Evolutionary conservation across 2,797 vertebrate genomes (phyloP), one percentile per base, ranked within the genome.

Genomic region (Jordanella pulchra): DNA sequence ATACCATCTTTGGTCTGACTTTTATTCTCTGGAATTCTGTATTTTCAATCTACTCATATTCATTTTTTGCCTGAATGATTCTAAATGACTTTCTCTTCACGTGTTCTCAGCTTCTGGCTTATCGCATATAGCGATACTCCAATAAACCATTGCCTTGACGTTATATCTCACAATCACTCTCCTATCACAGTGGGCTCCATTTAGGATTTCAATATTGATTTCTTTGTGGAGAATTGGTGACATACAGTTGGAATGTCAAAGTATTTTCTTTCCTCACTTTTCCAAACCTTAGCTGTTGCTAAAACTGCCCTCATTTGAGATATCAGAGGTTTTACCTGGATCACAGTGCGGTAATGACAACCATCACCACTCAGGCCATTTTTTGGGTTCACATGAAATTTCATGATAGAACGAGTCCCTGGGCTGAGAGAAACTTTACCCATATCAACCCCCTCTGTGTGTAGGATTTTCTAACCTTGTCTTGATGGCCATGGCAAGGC

Each of bases 1-100:
- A 11, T 75, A 44, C 25, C 28, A 61, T 79, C 73, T 56, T 63
- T 55, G 7, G 35, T 54, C 44, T 7, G 71, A 15, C 28, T 47
- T 39, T 60, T 1, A 45, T 0, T 10, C 28, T 32, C 2, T 28
- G 13, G 2, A 0, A 0, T 48, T 45, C 68, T 50, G 53, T 28
- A 64, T 58, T 28, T 4, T 35, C 53, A n/a, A 47, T 76, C 6
- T 30, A 28, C 35, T 7, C 17, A 21, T 21, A 30, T 51, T 18
- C 74, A 30, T 28, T 60, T 30, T 48, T 53, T 50, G 14, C 45
- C 17, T 47, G 2, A 35, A 28, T 35, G 9, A 7, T 61, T 25
- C 69, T 27, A 35, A 50, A 39, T 35, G 21, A 32, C 9, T 25
- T 61, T 48, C 30, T 48, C 25, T 27, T 58, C 42, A 27, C 6